Base-by-base conservation (phyloP, 92 coral and sea anemone species). In the Heliopora coerulea region DNA sequence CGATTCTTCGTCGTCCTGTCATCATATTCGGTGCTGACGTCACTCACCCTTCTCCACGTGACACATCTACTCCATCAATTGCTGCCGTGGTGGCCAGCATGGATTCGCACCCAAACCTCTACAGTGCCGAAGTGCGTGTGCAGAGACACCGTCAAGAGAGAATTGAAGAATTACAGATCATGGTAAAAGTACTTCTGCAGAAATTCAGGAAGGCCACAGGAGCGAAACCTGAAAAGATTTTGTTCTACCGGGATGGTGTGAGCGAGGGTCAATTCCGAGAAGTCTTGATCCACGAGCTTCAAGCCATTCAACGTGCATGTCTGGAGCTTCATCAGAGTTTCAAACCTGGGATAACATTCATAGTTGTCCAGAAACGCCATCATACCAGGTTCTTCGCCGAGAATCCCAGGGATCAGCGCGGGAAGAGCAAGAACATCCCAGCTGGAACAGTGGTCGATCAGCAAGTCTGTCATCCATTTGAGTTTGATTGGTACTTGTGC, bases 31-130 rank as follows among this genome's bases (percentile, higher is more conserved):
- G 97, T 0, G 97, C 97, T 17, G 95, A 91, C 49, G 97, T 91
- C 24, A 91, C 97, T 8, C 95, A 91, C 73, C 97, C 97, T 11
- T 64, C 93, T 0, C 87, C 93, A 17, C 80, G 87, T 10, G 93
- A 91, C 54, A 86, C 46, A 32, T 79, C 58, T 30, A 86, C 84
- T 28, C 97, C 97, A 3, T 91, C 97, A 2, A 80, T 91, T 30
- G 97, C 97, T 33, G 97, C 97, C 15, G 89, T 91, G 11, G 93
- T 91, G 11, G 97, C 97, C 10, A 91, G 97, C 61, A 80, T 91
- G 84, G 97, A 91, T 19, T 50, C 62, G 0, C 56, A 91, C 59
- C 91, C 89, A 24, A 77, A 82, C 26, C 79, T 78, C 15, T 91
- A 88, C 64, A 80, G 80, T 30, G 97, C 95, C 0, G 87, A 88